Conservation (phyloP, 2,113 vertebrate species). For the Conger conger region DNA sequence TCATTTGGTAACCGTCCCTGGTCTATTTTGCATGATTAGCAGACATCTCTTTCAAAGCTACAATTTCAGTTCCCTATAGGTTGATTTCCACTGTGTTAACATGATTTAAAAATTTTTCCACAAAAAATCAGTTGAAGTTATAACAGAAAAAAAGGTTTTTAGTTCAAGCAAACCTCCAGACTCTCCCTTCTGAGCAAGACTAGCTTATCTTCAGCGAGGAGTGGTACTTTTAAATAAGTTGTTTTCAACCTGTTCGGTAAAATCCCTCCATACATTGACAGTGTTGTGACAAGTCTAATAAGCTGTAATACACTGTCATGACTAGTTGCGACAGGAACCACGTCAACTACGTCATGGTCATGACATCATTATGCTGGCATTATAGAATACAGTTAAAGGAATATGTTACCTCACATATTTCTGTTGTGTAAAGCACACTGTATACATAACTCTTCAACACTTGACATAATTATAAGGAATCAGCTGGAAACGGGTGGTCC, state of each 20-base stretch:
- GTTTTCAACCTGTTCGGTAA: neutral
- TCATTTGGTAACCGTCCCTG: neutral
- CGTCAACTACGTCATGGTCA: neutral
- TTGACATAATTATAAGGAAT: neutral
- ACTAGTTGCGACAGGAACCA: no score
- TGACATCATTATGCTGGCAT: neutral
- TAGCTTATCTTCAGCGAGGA: neutral
- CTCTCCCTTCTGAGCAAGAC: neutral
- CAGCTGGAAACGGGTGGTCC: neutral
- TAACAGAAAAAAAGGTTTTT: neutral
- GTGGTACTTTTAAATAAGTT: neutral
- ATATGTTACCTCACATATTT: no score
- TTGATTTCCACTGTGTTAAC: neutral
- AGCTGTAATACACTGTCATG: neutral
- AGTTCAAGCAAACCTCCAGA: neutral
- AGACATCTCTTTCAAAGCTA: neutral
- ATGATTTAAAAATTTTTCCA: neutral
- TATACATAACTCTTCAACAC: neutral
- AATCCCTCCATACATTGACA: no score
- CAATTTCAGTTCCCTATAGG: neutral
- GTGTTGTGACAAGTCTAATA: no score
- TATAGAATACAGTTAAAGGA: neutral
- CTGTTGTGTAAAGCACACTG: neutral
- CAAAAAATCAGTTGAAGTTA: neutral
- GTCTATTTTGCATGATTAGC: neutral